Evolutionary conservation across 2,888 invertebrate genomes (phyloP).

Genomic region (Gari tellinella): DNA sequence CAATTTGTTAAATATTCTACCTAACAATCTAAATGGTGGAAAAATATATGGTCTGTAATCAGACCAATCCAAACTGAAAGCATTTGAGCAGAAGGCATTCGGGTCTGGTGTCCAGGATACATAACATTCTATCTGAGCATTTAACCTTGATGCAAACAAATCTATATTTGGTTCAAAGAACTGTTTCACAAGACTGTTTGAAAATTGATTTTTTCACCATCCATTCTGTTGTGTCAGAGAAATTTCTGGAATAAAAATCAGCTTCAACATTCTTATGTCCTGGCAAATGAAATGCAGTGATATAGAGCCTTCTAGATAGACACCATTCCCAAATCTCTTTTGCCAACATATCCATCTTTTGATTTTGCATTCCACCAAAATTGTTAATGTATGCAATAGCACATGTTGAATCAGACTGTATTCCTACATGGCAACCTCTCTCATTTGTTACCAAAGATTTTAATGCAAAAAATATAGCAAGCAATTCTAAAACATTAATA

Average conservation of each 20-base stretch:
- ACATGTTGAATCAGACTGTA: conserved; percentile 5
- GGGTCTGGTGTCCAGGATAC: conserved; percentile 47
- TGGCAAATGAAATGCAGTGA: conserved; percentile 6
- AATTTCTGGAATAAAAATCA: conserved; percentile 46
- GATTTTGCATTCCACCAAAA: conserved; percentile 2
- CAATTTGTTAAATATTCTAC: conserved; percentile 45
- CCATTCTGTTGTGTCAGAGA: conserved; percentile 52
- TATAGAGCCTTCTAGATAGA: neutral
- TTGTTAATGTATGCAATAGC: conserved; percentile 8
- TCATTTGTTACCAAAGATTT: neutral
- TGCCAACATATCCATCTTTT: neutral
- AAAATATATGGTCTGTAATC: conserved; percentile 39
- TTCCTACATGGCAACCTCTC: neutral
- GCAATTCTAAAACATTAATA: conserved; percentile 6
- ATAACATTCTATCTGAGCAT: conserved; percentile 22
- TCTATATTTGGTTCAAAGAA: conserved; percentile 46
- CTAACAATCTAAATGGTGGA: conserved; percentile 50
- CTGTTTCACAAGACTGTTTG: conserved; percentile 9
- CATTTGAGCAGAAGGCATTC: conserved; percentile 28
- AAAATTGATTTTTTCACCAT: conserved; percentile 37
- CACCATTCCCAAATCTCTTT: conserved; percentile 9
- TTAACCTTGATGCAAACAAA: conserved; percentile 47
- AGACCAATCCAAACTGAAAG: conserved; percentile 49
- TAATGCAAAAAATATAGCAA: neutral
- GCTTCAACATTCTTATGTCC: conserved; percentile 32